Percentiles rank a stretch among this genome's conserved stretches.
Conservation (phyloP, 2,113 vertebrate genomes). For the Neoarius graeffei region DNA sequence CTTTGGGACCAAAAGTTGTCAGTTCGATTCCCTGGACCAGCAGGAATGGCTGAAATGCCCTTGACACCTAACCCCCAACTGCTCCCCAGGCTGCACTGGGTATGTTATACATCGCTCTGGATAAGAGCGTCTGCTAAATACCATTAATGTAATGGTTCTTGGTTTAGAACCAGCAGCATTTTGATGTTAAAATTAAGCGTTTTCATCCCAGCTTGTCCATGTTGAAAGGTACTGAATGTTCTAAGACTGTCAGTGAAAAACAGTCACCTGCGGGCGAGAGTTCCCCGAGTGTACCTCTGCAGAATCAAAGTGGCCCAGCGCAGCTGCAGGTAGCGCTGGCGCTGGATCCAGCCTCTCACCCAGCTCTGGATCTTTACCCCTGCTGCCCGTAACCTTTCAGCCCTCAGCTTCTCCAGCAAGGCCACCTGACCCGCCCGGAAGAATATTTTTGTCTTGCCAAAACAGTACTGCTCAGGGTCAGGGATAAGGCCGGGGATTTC, state of each 20-base stretch:
- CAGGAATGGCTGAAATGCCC: no score
- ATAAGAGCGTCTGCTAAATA: no score
- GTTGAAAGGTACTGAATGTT: background rate
- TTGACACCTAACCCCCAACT: no score
- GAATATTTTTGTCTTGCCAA: conserved; percentile 76
- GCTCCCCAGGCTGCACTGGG: no score
- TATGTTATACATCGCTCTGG: no score
- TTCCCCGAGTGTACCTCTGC: conserved; percentile 73
- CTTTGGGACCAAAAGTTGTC: no score
- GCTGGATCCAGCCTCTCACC: conserved; percentile 74
- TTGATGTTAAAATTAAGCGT: background rate
- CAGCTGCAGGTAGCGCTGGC: conserved; percentile 47
- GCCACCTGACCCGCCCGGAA: conserved; percentile 76
- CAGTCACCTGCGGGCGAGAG: conserved; percentile 70
- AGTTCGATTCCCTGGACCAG: no score
- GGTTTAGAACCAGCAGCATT: background rate
- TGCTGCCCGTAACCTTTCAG: conserved; percentile 62
- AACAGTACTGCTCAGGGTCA: conserved; percentile 69
- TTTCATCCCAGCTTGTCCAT: background rate
- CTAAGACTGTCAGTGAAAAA: background rate
- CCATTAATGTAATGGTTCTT: no score
- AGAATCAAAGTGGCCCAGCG: conserved; percentile 58
- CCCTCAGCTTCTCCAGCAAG: conserved; percentile 72
- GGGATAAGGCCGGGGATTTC: conserved; percentile 67
- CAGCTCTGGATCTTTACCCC: conserved; percentile 71